Conservation (phyloP, 2,888 invertebrate species). For the Scelioninae gen. 2 region DNA sequence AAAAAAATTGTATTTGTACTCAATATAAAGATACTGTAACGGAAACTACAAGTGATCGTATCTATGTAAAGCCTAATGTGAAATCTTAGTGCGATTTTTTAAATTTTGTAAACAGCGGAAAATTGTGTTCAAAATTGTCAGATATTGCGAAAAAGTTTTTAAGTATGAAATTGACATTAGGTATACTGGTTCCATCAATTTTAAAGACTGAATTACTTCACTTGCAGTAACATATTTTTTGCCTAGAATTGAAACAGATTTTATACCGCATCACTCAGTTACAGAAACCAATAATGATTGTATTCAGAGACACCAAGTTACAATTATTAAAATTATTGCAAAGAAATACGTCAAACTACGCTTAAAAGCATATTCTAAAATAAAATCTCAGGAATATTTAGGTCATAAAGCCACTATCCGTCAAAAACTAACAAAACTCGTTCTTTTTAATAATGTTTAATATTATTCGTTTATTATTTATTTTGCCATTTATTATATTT, state of each 20-base stretch:
- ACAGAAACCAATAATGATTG: conserved; percentile 1
- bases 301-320: conserved; percentile 8
- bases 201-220: conserved; percentile 19
- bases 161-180: conserved; percentile 21
- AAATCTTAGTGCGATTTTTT: background rate
- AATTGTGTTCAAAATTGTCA: conserved; percentile 9
- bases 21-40: conserved; percentile 7
- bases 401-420: conserved; percentile 13
- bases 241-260: background rate
- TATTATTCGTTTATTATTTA: no score
- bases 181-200: background rate
- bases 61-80: no score
- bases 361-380: conserved; percentile 24
- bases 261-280: conserved; percentile 2
- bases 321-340: conserved; percentile 20
- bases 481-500: no score
- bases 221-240: conserved; percentile 5
- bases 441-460: conserved; percentile 20
- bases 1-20: background rate
- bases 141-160: conserved; percentile 25
- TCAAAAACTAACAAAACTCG: conserved; percentile 13
- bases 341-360: conserved; percentile 18
- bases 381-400: conserved; percentile 22
- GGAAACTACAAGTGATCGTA: no score
- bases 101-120: conserved; percentile 22